Evolutionary conservation across 2,113 vertebrate species (phyloP), one percentile per base, ranked within the genome.

Genomic region (Zosterops lateralis): DNA sequence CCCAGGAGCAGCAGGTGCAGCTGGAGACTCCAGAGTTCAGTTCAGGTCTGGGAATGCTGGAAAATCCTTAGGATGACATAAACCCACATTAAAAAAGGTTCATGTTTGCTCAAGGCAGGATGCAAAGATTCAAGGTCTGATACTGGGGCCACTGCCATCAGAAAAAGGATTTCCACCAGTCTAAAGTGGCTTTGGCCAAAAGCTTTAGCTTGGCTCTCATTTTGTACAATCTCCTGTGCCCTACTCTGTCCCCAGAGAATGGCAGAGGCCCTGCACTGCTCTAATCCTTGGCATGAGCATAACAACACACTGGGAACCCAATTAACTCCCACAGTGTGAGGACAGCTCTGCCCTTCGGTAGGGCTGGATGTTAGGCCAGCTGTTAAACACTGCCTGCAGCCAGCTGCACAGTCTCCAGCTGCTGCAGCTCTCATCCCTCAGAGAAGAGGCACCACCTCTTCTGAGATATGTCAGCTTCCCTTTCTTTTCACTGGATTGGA

Each of bases 321-420:
- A 48, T 38, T 50, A 71, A 45, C 48, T 86, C 72, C 58, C 54
- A 31, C 0, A 0, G 29, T 1, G 2, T 25, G 10, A 71, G 73
- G 65, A 58, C 67, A 2, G 3, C 31, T 81, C 71, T 92, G 58
- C 50, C 78, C 47, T 64, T 51, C 6, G 5, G 79, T 7, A 29
- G 34, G 28, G 42, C 45, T 65, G 67, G 76, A 77, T 84, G 60
- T 45, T 77, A 66, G 74, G 40, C 29, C 77, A 66, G 87, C 61
- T 78, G 76, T 61, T 91, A 26, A 84, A 57, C 20, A 42, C 73
- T 66, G 80, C 87, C 73, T 77, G 90, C 76, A 91, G 76, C 50
- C 91, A 92, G 44, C 56, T 91, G 85, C 38, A 24, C n/a, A 26
- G 48, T n/a, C 64, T 48, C 72, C 94, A 94, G 84, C 80, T 91